Base-by-base conservation (phyloP, 2,888 invertebrate species). In the Lasioglossum pauxillum region DNA sequence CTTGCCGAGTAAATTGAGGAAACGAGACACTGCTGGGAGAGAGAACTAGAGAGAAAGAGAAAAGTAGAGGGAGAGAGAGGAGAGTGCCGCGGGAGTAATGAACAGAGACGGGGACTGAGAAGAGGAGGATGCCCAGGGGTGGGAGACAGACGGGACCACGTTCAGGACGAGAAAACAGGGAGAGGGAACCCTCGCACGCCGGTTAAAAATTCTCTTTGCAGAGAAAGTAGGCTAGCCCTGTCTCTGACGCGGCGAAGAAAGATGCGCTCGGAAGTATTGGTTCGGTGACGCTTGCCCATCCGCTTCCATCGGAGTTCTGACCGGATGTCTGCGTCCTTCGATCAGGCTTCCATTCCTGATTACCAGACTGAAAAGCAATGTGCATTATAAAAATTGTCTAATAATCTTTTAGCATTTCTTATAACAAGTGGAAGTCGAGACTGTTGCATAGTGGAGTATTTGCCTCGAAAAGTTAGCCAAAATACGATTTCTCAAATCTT, bases 171-270 rank as follows among this genome's bases (percentile, higher is more conserved):
- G 91, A 88, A 86, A 86, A 87, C 57, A 77, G 85, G 82, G 87
- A 76, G 86, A 87, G 89, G 87, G 89, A 84, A 88, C 12, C 90
- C 90, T 92, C 93, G 89, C 91, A 90, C 89, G 77, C 89, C 90
- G 92, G 81, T 92, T 91, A 92, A 94, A 93, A 94, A 94, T 94
- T 94, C 93, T 93, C 93, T 93, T 93, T 92, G 91, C 90, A 92
- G 95, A 95, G 95, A 95, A 95, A 95, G 95, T 95, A 95, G 95
- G 95, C 94, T 94, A 93, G 84, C 86, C 86, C 88, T 87, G 85
- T 83, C 89, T 86, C 86, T 80, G 82, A 73, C 82, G 44, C 75
- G 80, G 46, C 78, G 73, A 75, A 53, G 81, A 81, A 92, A 91
- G 93, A 93, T 93, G 92, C 91, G 88, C 85, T 76, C 74, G 57